Evolutionary conservation across 2,888 invertebrate species (phyloP), one percentile per base, ranked within the genome.

Genomic region (Athalia circularis): DNA sequence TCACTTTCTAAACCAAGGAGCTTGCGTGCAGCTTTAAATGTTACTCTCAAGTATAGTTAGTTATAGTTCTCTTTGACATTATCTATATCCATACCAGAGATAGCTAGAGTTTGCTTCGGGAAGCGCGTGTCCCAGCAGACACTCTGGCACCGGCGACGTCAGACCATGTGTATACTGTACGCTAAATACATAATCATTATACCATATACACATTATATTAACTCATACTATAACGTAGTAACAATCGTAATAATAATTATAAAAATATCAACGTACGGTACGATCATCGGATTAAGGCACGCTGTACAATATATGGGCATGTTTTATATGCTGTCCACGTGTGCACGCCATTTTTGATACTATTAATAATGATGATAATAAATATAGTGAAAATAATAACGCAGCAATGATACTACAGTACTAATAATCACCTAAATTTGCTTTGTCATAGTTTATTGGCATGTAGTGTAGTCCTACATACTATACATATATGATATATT

Each of bases 1-100:
- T 72, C 72, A 72, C 72, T 72, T 72, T 72, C 72, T 72, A 72
- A 72, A 72, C 68, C 68, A 52, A 68, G 68, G 47, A 65, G 29
- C 29, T 29, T 2, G 29, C 29, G 29, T 2, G 29, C 29, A 29
- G 2, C 29, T 29, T 29, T 29, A 29, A 1, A 29, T 29, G 29
- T 29, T 29, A 29, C 29, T 29, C 29, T 29, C 29, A 29, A 29
- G 29, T 29, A 29, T 29, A 29, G 29, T 29, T 29, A 29, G 29
- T 29, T 29, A 29, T 29, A 29, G 29, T 29, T 29, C 29, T 29
- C 29, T 29, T 29, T 29, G 29, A 29, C 29, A 29, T 29, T 29
- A 29, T 1, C 29, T 29, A 29, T 29, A 29, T 29, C 29, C 2
- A 29, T 29, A 29, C 29, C 0, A 29, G 29, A 29, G 29, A 29